Evolutionary conservation across 2,797 vertebrate genomes (phyloP), one percentile per base, ranked within the genome.

Genomic region (Melanotaenia pygmaea): DNA sequence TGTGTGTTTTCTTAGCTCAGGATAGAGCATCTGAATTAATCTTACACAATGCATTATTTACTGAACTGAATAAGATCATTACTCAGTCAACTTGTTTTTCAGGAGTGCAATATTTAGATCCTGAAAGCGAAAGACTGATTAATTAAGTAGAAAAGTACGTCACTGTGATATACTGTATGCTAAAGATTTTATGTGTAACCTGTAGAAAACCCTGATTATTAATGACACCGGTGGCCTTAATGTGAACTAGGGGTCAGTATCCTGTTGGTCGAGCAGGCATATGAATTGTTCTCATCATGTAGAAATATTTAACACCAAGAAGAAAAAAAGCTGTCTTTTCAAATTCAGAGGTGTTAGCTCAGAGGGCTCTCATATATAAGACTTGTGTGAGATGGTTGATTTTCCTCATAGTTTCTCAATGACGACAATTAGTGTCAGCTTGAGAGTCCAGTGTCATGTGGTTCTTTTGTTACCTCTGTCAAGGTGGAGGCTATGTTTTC

Each of bases 1-100:
- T 40, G 10, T 16, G 8, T 47, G 13, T 58, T 62, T 9, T 63
- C 18, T 63, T 63, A 58, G 51, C 64, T 32, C 60, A 57, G 9
- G 18, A 13, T 43, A 7, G 37, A 43, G 35, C 53, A 35, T 60
- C 22, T 59, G 10, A 59, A 34, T n/a, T 12, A 11, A 47, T 18
- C 10, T 5, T 20, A 28, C 13, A 28, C 3, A 24, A 22, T 51
- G 50, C 11, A 22, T 28, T 47, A 47, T 20, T 20, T 45, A 45
- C 40, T 47, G 43, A 47, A 20, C 43, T 47, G 18, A 47, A 47
- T 47, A 47, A 8, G 43, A 47, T 47, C 18, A 20, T 47, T 47
- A 20, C 5, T 20, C 40, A 18, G 40, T 45, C 43, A 47, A 9
- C 6, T 47, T 47, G 7, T 18, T 47, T 47, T 47, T 47, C 7